Evolutionary conservation across 1,140 invertebrate species (phyloP), one percentile per base, ranked within the genome.

Genomic region (Pogonognathellus flavescens): DNA sequence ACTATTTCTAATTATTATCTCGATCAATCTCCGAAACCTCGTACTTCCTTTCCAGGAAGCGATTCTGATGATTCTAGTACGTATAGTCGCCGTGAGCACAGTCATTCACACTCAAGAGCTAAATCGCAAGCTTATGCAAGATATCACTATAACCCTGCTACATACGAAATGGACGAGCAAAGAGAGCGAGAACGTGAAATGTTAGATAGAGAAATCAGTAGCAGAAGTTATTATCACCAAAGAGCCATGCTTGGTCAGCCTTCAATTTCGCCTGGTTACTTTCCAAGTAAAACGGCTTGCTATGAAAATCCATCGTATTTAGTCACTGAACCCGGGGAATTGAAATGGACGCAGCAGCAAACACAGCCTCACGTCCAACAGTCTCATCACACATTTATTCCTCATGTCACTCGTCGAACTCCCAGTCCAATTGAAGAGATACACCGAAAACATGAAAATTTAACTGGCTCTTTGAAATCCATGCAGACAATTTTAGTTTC

Each of bases 241-340:
- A 49, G 49, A 53, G 60, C 59, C 4, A 49, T 53, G 1, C 41
- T 53, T 20, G 60, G 83, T 1, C 50, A 50, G 16, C 52, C 41
- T 22, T 59, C 52, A 10, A 72, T 62, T 50, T 52, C 72, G 16
- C 60, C 72, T 70, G 49, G 84, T 25, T 81, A 87, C 52, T 86
- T 72, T 59, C 85, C 86, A 13, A 89, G 70, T 55, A 89, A 89
- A 70, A 66, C 70, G 14, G 88, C 84, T 6, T 89, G 88, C 52
- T 89, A 89, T 84, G 88, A 89, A 86, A 89, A 89, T 82, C 88
- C 88, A 3, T 87, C 87, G 18, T 89, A 89, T 84, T 76, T 88
- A 41, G 86, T 89, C 13, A 89, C 88, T 5, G 88, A 89, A 80
- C 87, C 86, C 2, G 88, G 86, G 49, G 88, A 89, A 83, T 53